These are phyloP conservation scores for Adelphocoris suturalis DNA, from an alignment of 2,888 invertebrate genomes.

Conservation along the genomic window DNA sequence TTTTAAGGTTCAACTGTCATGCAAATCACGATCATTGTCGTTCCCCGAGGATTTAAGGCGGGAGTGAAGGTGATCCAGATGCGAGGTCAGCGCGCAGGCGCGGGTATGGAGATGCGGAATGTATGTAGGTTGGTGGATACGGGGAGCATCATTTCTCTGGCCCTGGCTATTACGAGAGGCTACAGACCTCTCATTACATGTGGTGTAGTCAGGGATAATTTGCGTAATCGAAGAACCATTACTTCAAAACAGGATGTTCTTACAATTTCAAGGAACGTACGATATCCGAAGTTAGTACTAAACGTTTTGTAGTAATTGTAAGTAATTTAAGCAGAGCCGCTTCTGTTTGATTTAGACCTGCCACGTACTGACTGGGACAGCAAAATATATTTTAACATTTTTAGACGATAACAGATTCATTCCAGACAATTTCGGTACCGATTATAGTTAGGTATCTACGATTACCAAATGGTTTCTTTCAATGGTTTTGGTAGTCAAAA, in stretches of 20 bases:
- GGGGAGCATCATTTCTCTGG: conserved; percentile 36
- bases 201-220: conserved; percentile 2
- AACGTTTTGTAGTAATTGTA: too few relatives aligned
- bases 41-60: neutral
- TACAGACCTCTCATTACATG: conserved; percentile 7
- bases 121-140: neutral
- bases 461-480: too few relatives aligned
- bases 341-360: too few relatives aligned
- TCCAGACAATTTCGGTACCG: too few relatives aligned
- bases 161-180: neutral
- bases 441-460: too few relatives aligned
- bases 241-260: conserved; percentile 3
- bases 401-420: too few relatives aligned
- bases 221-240: conserved; percentile 21
- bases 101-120: neutral
- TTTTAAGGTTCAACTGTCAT: conserved; percentile 31
- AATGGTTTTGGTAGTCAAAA: too few relatives aligned
- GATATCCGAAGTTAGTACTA: too few relatives aligned
- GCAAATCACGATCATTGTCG: conserved; percentile 39
- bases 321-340: too few relatives aligned
- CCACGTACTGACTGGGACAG: too few relatives aligned
- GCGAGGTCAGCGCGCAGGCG: neutral
- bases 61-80: conserved; percentile 36
- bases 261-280: too few relatives aligned
- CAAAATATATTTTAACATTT: too few relatives aligned